A percentile compares a stretch with the other conserved stretches of the same genome.
phyloP scores from a whole-genome alignment of 2,113 vertebrate genomes.

The Eulacestoma nigropectus region DNA sequence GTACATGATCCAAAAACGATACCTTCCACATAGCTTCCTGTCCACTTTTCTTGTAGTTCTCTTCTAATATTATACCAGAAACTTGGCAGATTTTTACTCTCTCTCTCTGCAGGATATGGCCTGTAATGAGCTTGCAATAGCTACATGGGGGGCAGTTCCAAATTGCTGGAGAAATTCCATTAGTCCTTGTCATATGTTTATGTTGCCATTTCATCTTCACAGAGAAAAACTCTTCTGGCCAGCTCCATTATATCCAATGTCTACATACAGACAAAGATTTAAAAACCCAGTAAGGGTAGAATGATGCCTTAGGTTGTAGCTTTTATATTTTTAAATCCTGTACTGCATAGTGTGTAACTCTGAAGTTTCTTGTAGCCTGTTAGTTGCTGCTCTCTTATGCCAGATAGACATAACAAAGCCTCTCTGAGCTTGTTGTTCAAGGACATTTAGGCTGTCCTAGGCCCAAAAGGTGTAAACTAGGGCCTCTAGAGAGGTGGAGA shows the following conservation, averaged over 20 bases:
- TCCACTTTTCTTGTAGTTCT: neutral
- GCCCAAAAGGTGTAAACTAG: too few relatives aligned
- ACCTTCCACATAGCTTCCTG: neutral
- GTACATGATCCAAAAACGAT: neutral
- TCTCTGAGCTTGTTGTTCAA: too few relatives aligned
- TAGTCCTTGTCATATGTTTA: neutral
- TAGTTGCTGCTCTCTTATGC: too few relatives aligned
- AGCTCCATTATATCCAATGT: fast-evolving
- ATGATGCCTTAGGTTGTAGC: too few relatives aligned
- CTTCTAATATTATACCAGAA: neutral
- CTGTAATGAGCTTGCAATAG: neutral
- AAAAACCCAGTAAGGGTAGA: neutral
- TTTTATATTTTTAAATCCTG: too few relatives aligned
- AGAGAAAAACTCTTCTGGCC: neutral
- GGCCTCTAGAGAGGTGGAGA: too few relatives aligned
- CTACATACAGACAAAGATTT: neutral
- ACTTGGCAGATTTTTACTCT: neutral
- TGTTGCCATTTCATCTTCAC: neutral
- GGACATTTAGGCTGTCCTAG: too few relatives aligned
- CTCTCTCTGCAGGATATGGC: neutral
- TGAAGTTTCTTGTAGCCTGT: too few relatives aligned
- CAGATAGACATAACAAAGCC: too few relatives aligned
- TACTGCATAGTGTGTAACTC: too few relatives aligned
- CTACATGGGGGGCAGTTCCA: neutral
- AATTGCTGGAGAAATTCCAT: neutral